phyloP scores from a whole-genome alignment of 2,888 invertebrate genomes.

The Leptinotarsa rubiginosa region DNA sequence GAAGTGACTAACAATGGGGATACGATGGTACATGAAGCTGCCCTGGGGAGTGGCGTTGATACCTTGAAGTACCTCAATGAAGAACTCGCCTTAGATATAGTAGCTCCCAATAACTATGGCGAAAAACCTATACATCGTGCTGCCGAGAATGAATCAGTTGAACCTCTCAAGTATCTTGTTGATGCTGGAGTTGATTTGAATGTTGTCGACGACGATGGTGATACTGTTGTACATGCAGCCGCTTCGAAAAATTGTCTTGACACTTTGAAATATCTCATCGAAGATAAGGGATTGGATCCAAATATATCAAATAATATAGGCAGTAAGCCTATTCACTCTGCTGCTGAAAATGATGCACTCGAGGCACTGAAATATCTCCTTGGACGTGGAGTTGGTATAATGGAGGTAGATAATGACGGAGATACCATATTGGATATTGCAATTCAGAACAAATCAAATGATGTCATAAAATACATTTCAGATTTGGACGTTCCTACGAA shows the following conservation, averaged over 20 bases:
- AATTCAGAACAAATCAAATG: background rate
- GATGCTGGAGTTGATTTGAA: background rate
- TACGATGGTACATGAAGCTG: slow-evolving; percentile 10
- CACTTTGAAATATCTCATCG: slow-evolving; percentile 7
- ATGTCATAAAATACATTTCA: background rate
- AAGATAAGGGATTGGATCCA: background rate
- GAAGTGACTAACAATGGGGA: background rate
- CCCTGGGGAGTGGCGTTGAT: slow-evolving; percentile 6
- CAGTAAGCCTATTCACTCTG: background rate
- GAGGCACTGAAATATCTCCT: slow-evolving; percentile 7
- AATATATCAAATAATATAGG: slow-evolving; percentile 3
- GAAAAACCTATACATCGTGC: slow-evolving; percentile 15
- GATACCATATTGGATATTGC: background rate
- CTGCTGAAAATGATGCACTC: background rate
- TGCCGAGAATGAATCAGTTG: background rate
- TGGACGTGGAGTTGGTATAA: background rate
- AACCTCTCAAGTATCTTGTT: background rate
- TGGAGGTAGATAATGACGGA: background rate
- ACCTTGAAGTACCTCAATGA: slow-evolving; percentile 17
- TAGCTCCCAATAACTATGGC: background rate
- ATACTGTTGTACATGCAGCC: slow-evolving; percentile 16
- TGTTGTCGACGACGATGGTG: background rate
- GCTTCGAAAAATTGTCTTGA: background rate
- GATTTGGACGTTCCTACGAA: background rate
- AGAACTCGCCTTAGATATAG: slow-evolving; percentile 7